Evolutionary conservation across 2,113 vertebrate species (phyloP).

Genomic region (Papio anubis): DNA sequence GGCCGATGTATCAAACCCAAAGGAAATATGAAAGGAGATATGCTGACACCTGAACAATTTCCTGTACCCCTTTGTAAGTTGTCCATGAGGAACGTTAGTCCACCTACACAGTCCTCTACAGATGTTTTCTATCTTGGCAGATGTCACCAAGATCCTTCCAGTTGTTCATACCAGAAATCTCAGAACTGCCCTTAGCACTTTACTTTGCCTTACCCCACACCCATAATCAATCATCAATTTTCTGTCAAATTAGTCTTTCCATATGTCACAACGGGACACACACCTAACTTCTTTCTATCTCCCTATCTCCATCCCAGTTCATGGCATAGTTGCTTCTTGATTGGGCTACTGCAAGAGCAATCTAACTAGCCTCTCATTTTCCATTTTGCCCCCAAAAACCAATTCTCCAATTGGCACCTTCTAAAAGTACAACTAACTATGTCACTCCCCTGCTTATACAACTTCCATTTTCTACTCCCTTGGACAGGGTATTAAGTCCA

Average conservation of each 20-base stretch:
- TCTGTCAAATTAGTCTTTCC: neutral
- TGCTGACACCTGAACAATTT: neutral
- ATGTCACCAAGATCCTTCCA: neutral
- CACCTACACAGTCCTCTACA: neutral
- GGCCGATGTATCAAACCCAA: neutral
- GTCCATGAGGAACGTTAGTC: neutral
- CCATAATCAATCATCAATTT: neutral
- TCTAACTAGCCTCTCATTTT: neutral
- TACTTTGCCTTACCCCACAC: neutral
- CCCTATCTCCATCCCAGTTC: neutral
- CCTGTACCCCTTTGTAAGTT: neutral
- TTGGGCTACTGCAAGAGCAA: neutral
- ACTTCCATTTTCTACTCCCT: neutral
- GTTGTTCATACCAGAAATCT: neutral
- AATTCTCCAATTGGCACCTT: neutral
- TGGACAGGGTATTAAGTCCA: neutral
- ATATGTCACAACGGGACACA: neutral
- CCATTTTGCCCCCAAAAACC: neutral
- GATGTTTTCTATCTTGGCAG: neutral
- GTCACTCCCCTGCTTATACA: neutral
- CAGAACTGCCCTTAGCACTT: neutral
- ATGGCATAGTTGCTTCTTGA: neutral
- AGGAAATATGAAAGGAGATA: neutral
- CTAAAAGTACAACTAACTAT: neutral
- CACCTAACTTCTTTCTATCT: neutral